Evolutionary conservation across 2,888 invertebrate genomes (phyloP).

Genomic region (Pemphredon lugubris): DNA sequence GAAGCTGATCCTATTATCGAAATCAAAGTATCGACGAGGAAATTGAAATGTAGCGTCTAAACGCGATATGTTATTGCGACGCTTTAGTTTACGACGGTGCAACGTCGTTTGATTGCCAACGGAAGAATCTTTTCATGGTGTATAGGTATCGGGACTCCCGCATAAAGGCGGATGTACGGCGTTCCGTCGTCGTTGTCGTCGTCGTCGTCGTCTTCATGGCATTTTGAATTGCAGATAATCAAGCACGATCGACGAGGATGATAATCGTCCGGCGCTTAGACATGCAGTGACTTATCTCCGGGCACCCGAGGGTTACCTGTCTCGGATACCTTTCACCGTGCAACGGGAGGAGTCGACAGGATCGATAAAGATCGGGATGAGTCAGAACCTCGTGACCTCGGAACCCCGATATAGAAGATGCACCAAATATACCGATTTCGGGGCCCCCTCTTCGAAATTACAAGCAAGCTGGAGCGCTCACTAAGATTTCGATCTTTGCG

Average conservation of each 20-base stretch:
- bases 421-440: constrained; percentile 37
- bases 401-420: constrained; percentile 42
- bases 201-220: constrained; percentile 55
- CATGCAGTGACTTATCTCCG: constrained; percentile 72
- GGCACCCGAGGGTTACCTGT: constrained; percentile 62
- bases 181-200: constrained; percentile 35
- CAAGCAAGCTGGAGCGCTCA: not conserved
- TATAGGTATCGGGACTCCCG: constrained; percentile 54
- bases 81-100: constrained; percentile 14
- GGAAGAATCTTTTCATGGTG: constrained; percentile 16
- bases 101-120: constrained; percentile 43
- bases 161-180: constrained; percentile 47
- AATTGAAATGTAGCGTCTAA: too few species aligned
- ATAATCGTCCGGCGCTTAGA: constrained; percentile 71
- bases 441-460: not conserved
- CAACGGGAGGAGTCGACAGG: constrained; percentile 60
- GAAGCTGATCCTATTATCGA: too few species aligned
- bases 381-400: constrained; percentile 63
- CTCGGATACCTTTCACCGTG: constrained; percentile 60
- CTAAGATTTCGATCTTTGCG: not conserved
- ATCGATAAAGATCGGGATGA: constrained; percentile 66
- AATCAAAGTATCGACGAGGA: too few species aligned
- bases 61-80: too few species aligned
- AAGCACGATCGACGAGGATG: constrained; percentile 69
- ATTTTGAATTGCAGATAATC: constrained; percentile 76